Evolutionary conservation across 2,888 invertebrate genomes (phyloP), one percentile per base, ranked within the genome.

Genomic region (Eurytoma californica): DNA sequence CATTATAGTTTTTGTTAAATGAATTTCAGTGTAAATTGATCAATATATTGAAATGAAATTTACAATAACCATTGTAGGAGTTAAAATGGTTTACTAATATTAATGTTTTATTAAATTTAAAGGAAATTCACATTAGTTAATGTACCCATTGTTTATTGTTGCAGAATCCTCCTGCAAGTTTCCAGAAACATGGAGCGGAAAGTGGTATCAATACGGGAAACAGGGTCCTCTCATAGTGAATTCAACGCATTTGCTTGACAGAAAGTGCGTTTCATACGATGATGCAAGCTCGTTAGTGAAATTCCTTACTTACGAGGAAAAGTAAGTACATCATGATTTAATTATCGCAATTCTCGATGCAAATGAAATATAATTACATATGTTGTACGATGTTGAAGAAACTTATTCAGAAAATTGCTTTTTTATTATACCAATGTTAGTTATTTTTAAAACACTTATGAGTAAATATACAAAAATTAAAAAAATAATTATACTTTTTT

Each of bases 181-280:
- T 88, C 94, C 95, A 55, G 91, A 91, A 74, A 91, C 91, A 78
- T 95, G 95, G 95, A 91, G 93, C 3, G 95, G 95, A 51, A 91
- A 92, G 85, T 95, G 95, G 95, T 95, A 95, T 91, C 95, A 94
- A 88, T 93, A 94, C 3, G 95, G 95, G 3, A 92, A 92, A 80
- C 92, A 91, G 3, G 82, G 85, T 47, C 85, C 87, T 55, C 87
- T 91, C 77, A 84, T 82, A 24, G 85, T 90, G 60, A 91, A 90
- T 82, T 82, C 87, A 18, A 92, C 92, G 5, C 91, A 92, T 68
- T 91, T 94, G 75, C 91, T 91, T 70, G 94, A 94, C 87, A 91
- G 91, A 82, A 93, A 93, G 0, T 93, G 93, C 88, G 93, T 95
- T 85, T 93, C 94, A 85, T 93, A 93, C 0, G 55, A 61, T 5